Evolutionary conservation across 2,113 vertebrate genomes (phyloP).

Genomic region (Andinoacara biseriatus): DNA sequence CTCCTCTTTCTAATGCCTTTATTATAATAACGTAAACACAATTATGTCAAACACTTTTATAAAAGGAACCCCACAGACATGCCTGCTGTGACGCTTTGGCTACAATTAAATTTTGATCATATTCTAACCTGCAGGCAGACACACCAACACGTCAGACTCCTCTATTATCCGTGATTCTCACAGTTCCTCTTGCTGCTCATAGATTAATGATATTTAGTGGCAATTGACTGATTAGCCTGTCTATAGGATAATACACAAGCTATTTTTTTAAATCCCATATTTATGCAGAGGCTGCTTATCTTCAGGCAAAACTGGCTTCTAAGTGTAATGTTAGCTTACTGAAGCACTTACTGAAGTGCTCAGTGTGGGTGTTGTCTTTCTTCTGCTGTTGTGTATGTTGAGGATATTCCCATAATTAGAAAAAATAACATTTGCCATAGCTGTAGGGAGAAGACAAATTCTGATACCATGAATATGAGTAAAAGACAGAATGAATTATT

Average conservation of each 20-base stretch:
- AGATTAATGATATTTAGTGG: background rate
- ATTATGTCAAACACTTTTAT: conserved; percentile 56
- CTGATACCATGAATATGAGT: background rate
- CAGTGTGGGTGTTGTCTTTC: background rate
- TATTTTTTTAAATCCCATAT: background rate
- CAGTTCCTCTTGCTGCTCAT: background rate
- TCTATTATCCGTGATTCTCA: background rate
- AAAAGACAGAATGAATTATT: background rate
- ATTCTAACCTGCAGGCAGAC: conserved; percentile 32
- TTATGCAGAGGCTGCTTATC: background rate
- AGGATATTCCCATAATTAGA: background rate
- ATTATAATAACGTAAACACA: conserved; percentile 50
- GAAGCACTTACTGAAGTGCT: background rate
- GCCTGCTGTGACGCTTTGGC: conserved; percentile 19
- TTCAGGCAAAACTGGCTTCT: background rate
- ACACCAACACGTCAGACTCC: background rate
- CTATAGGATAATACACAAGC: background rate
- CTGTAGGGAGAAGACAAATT: background rate
- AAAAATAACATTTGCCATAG: background rate
- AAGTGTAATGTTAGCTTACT: background rate
- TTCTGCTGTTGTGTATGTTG: background rate
- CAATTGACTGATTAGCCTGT: background rate
- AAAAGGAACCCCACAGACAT: conserved; percentile 25
- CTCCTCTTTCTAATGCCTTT: conserved; percentile 11
- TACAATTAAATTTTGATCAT: conserved; percentile 37